Conservation (phyloP, 2,888 invertebrate genomes). For the Rhamnusium bicolor region DNA sequence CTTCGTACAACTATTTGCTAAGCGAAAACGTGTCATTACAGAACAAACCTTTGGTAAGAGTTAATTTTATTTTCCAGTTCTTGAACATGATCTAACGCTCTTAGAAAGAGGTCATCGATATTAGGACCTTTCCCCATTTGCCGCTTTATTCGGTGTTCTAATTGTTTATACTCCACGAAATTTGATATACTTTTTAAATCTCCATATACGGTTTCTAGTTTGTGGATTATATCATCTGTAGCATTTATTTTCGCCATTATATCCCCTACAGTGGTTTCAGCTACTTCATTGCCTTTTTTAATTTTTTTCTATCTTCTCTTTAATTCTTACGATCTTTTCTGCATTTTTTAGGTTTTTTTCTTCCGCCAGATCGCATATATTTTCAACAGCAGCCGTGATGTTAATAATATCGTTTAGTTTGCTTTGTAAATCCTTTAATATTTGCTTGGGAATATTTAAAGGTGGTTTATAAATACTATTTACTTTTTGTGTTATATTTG, state of each 20-base stretch:
- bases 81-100: slow-evolving; percentile 72
- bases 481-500: slow-evolving; percentile 64
- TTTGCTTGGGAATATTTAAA: slow-evolving; percentile 45
- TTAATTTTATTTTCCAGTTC: slow-evolving; percentile 72
- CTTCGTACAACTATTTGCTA: no score
- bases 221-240: slow-evolving; percentile 52
- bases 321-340: slow-evolving; percentile 49
- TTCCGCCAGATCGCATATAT: slow-evolving; percentile 48
- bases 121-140: slow-evolving; percentile 54
- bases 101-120: slow-evolving; percentile 68
- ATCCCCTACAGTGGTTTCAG: slow-evolving; percentile 47
- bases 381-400: slow-evolving; percentile 52
- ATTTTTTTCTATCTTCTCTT: slow-evolving; percentile 54
- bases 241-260: slow-evolving; percentile 48
- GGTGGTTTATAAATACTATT: slow-evolving; percentile 60
- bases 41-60: slow-evolving; percentile 62
- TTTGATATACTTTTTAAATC: slow-evolving; percentile 48
- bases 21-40: background rate
- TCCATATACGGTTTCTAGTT: slow-evolving; percentile 54
- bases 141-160: slow-evolving; percentile 68
- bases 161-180: slow-evolving; percentile 61
- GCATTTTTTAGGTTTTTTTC: slow-evolving; percentile 55
- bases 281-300: slow-evolving; percentile 49
- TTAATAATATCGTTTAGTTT: slow-evolving; percentile 53
- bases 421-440: slow-evolving; percentile 56